These are phyloP conservation scores for Sphaerophoria rueppellii DNA, from an alignment of 2,888 invertebrate genomes.

Conservation along the genomic window DNA sequence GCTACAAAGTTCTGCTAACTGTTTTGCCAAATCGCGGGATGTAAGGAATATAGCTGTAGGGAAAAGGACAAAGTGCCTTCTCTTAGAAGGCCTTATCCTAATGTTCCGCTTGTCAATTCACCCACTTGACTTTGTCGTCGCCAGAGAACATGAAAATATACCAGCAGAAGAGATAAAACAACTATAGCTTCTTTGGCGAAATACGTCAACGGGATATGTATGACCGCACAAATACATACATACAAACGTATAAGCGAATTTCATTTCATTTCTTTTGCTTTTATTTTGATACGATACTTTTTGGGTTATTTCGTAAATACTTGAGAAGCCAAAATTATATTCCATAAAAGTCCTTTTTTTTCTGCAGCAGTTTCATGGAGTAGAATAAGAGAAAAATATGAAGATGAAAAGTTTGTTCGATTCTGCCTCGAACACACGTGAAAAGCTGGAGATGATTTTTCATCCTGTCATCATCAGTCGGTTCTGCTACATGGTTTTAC, in stretches of 20 bases:
- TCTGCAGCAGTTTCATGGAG: neutral
- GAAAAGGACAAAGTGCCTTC: conserved; percentile 30
- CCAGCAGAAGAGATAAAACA: conserved; percentile 26
- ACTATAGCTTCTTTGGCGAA: conserved; percentile 12
- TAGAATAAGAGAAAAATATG: conserved; percentile 8
- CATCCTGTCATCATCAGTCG: conserved; percentile 48
- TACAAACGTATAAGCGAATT: conserved; percentile 23
- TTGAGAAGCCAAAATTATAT: conserved; percentile 7
- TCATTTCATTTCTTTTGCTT: conserved; percentile 1
- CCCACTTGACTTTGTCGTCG: conserved; percentile 29
- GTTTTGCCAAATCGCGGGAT: neutral
- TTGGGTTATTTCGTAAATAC: conserved; percentile 17
- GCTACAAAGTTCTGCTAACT: conserved; percentile 35
- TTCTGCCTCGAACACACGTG: conserved; percentile 18
- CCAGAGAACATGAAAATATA: conserved; percentile 27
- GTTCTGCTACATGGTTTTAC: conserved; percentile 40
- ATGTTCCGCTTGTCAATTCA: conserved; percentile 20
- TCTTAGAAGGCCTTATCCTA: conserved; percentile 29
- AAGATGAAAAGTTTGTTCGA: conserved; percentile 36
- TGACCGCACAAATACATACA: neutral
- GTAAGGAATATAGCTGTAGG: neutral
- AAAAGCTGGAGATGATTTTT: conserved; percentile 39
- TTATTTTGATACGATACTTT: neutral
- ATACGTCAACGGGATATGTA: conserved; percentile 23
- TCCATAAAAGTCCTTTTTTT: conserved; percentile 9